Evolutionary conservation across 2,113 vertebrate species (phyloP), one percentile per base, ranked within the genome.

Genomic region (Passer domesticus): DNA sequence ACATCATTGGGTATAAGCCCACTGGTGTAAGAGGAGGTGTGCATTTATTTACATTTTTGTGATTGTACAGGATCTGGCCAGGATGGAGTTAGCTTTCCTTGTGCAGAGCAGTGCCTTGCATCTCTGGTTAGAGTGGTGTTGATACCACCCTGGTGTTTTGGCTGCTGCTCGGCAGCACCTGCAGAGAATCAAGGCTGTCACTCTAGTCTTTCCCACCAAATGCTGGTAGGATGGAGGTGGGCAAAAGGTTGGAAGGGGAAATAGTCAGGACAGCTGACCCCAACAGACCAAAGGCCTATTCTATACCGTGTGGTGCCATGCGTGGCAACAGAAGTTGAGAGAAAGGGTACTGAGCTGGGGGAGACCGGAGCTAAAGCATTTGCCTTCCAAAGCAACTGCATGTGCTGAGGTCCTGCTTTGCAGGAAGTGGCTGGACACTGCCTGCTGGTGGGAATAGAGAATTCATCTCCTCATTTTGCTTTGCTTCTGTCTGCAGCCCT

Each of bases 11-110:
- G 35, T 89, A 82, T 62, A 93, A 83, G 49, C 23, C 49, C 58
- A 68, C 18, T 64, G 79, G 9, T 76, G 35, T 67, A 76, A 95
- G 35, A 96, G 96, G 89, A 93, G 56, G 11, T 35, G 55, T 63
- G 64, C n/a, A 59, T 24, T 59, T 47, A 56, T 39, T 49, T 75
- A 18, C 13, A 13, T 83, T 89, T 68, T 60, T 56, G 18, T 8
- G 6, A 20, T 25, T 59, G 24, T 14, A 78, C 22, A 67, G 70
- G 33, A n/a, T 88, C 46, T 73, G 39, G 1, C 17, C 63, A 52
- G 15, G 55, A 19, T 46, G 25, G 9, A 80, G 15, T n/a, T 80
- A 46, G 18, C 28, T 76, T 87, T 83, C 18, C 18, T 60, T 14
- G 33, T 7, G 18, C 7, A 17, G 24, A 67, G 7, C 31, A 73